A percentile compares a stretch with the other conserved stretches of the same genome.
phyloP scores from a whole-genome alignment of 2,113 vertebrate species.

The Aleadryas rufinucha region DNA sequence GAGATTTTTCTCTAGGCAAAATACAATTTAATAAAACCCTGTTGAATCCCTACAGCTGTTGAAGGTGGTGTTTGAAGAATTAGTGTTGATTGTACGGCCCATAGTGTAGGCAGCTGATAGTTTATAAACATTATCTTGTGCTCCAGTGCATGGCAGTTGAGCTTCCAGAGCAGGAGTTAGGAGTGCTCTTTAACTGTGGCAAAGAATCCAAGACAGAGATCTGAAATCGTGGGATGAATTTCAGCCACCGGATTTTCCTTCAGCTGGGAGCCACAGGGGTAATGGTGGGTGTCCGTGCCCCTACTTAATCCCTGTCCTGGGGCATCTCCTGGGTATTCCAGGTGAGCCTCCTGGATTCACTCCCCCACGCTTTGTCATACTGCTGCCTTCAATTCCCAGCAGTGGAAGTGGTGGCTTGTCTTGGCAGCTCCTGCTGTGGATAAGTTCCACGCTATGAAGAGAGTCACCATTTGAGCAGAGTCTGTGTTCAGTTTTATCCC shows the following conservation, averaged over 20 bases:
- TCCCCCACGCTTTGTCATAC: rapidly evolving
- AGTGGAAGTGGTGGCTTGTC: not conserved
- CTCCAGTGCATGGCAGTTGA: not conserved
- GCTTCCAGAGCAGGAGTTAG: not conserved
- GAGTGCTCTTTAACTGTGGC: not conserved
- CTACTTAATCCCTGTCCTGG: not conserved
- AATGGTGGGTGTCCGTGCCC: rapidly evolving
- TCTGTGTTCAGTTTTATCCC: not conserved
- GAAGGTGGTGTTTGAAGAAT: not conserved
- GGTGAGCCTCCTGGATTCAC: not conserved
- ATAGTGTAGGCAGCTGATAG: not conserved
- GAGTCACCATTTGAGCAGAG: not conserved
- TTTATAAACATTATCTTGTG: not conserved
- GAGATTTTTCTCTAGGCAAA: not conserved
- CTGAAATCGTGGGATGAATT: not conserved
- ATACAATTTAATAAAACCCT: not conserved
- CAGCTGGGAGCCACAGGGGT: rapidly evolving
- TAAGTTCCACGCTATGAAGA: rapidly evolving
- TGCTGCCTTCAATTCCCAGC: not conserved
- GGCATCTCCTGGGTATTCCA: not conserved
- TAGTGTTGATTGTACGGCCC: not conserved
- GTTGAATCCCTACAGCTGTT: not conserved
- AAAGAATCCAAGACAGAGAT: not conserved
- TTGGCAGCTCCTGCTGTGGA: rapidly evolving
- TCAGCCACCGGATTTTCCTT: not conserved